Evolutionary conservation across 2,113 vertebrate species (phyloP), one percentile per base, ranked within the genome.

Genomic region (Pseudopodoces humilis): DNA sequence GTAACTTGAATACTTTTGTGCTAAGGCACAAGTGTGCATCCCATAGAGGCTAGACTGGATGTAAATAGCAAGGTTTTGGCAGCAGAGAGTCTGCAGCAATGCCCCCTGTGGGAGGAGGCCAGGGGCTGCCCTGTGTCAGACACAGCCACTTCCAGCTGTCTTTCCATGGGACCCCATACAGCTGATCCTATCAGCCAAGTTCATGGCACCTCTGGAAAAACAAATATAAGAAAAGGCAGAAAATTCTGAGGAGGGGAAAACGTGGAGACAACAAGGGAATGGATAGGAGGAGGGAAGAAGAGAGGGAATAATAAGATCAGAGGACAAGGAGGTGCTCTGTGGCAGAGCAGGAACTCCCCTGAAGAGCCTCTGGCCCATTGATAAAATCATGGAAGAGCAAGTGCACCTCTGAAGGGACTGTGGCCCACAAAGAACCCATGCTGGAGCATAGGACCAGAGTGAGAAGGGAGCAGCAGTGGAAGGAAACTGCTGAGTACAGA

Each of bases 231-330:
- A 49, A 64, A 92, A 83, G 33, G 50, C 21, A 39, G 43, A 74
- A 86, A 87, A 70, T 9, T 4, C 20, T 6, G 2, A 41, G 22
- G 5, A 19, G 17, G 21, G 7, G 2, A 6, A 24, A 58, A 53
- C 24, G 27, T 0, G 0, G 35, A 21, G 13, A 55, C 9, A 80
- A 43, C 4, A 16, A 50, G 20, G 5, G 21, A 85, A 39, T 39
- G 13, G 6, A 55, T 11, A 71, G 52, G 6, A 46, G 11, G 43
- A 37, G 22, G 15, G 55, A 90, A 69, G 11, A 72, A 79, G 16
- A 41, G 16, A 67, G 9, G 11, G 22, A 68, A 56, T 55, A 55
- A 71, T 25, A 47, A 64, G 3, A 37, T 71, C 35, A 67, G 62
- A 80, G 35, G 44, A 80, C 5, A 9, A 44, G 41, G 9, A 86